Evolutionary conservation across 1,140 invertebrate species (phyloP).

Genomic region (Pogonus chalceus): DNA sequence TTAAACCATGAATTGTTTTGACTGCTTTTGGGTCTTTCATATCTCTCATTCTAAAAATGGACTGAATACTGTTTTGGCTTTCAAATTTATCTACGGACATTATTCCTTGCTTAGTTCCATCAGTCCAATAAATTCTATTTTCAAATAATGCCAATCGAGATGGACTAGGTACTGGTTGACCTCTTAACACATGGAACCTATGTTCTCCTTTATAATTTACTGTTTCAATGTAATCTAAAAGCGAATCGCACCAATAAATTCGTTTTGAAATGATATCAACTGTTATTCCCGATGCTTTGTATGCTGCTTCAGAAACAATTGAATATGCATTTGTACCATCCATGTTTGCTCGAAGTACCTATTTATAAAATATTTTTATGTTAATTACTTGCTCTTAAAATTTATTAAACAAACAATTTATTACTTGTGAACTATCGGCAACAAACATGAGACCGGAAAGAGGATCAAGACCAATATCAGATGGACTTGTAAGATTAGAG

Average conservation of each 20-base stretch:
- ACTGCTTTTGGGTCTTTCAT: constrained; percentile 76
- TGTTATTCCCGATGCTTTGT: constrained; percentile 78
- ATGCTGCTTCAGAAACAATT: constrained; percentile 83
- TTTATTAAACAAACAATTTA: not conserved
- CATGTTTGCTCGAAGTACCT: constrained; percentile 79
- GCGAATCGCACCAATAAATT: constrained; percentile 92
- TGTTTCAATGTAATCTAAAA: constrained; percentile 95
- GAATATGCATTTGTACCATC: constrained; percentile 72
- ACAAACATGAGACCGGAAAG: constrained; percentile 87
- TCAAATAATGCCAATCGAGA: constrained; percentile 80
- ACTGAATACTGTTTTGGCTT: constrained; percentile 61
- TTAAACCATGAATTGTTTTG: constrained; percentile 66
- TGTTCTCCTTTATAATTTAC: constrained; percentile 87
- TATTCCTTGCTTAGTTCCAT: constrained; percentile 89
- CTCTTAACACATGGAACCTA: constrained; percentile 65
- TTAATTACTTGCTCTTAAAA: not conserved
- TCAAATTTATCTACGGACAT: constrained; percentile 86
- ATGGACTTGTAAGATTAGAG: constrained; percentile 81
- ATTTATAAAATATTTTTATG: constrained; percentile 16
- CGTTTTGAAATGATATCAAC: constrained; percentile 78
- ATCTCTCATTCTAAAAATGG: constrained; percentile 68
- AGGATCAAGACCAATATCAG: constrained; percentile 87
- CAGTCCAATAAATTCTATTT: constrained; percentile 89
- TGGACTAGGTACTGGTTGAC: constrained; percentile 78
- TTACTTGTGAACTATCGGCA: constrained; percentile 76